A percentile compares a stretch with the other conserved stretches of the same genome.
These are phyloP conservation scores for Parnassius orleans DNA, from an alignment of 2,888 invertebrate species.

Conservation along the genomic window DNA sequence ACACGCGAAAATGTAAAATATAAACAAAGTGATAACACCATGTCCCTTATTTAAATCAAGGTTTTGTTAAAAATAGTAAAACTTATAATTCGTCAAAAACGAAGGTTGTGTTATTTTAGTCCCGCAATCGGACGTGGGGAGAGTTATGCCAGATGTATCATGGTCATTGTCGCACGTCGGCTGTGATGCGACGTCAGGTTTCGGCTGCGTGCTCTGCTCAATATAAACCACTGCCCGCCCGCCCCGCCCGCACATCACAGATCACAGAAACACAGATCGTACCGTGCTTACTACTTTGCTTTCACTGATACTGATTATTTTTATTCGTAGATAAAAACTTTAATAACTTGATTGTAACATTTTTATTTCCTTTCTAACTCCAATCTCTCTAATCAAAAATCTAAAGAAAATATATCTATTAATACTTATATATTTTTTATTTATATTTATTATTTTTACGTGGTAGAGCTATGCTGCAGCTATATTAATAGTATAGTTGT, in stretches of 20 bases:
- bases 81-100: constrained; percentile 20
- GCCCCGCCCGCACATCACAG: constrained; percentile 42
- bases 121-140: constrained; percentile 37
- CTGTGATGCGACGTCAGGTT: constrained; percentile 41
- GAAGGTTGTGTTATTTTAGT: constrained; percentile 31
- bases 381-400: too few species aligned
- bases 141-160: constrained; percentile 39
- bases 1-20: constrained; percentile 20
- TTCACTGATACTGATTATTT: too few species aligned
- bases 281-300: constrained; percentile 1
- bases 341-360: too few species aligned
- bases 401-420: too few species aligned
- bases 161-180: constrained; percentile 48
- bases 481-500: too few species aligned
- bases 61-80: constrained; percentile 19
- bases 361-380: too few species aligned
- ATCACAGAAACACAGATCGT: constrained; percentile 25
- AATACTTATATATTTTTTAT: too few species aligned
- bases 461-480: too few species aligned
- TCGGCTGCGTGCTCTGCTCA: constrained; percentile 54
- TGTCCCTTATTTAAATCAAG: constrained; percentile 13
- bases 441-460: too few species aligned
- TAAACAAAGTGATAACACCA: constrained; percentile 39
- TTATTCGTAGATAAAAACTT: too few species aligned
- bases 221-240: constrained; percentile 51